These are phyloP conservation scores for Ormyrus rosae DNA, from an alignment of 2,888 invertebrate genomes.

Conservation along the genomic window DNA sequence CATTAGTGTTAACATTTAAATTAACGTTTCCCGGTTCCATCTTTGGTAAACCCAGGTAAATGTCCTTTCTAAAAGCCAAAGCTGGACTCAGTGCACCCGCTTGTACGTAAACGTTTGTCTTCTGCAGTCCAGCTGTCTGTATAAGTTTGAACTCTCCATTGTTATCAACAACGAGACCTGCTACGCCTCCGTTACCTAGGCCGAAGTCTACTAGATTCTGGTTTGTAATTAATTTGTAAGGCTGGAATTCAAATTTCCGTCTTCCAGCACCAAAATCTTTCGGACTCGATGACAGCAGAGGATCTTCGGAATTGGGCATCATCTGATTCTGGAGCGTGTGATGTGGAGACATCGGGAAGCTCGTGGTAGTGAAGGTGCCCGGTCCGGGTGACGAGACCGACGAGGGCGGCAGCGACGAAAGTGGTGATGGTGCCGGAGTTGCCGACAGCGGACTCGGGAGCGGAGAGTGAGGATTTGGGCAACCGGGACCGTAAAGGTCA, in stretches of 20 bases:
- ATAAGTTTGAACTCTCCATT: slow-evolving; percentile 81
- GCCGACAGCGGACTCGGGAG: slow-evolving; percentile 82
- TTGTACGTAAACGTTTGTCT: slow-evolving; percentile 73
- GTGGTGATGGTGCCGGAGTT: slow-evolving; percentile 79
- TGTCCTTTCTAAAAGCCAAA: slow-evolving; percentile 71
- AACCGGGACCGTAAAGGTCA: slow-evolving; percentile 74
- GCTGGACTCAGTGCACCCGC: slow-evolving; percentile 70
- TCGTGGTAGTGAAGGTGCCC: slow-evolving; percentile 69
- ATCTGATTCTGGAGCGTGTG: slow-evolving; percentile 85
- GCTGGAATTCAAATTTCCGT: slow-evolving; percentile 79
- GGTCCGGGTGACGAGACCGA: slow-evolving; percentile 73
- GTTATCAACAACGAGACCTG: slow-evolving; percentile 80
- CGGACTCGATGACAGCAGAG: slow-evolving; percentile 88
- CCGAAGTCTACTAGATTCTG: slow-evolving; percentile 78
- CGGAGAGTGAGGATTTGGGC: slow-evolving; percentile 69
- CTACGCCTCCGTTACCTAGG: slow-evolving; percentile 78
- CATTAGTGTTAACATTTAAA: slow-evolving; percentile 13
- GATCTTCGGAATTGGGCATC: slow-evolving; percentile 93
- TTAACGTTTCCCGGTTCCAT: slow-evolving; percentile 63
- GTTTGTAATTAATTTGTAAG: slow-evolving; percentile 78
- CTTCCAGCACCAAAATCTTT: slow-evolving; percentile 82
- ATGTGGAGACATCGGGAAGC: slow-evolving; percentile 74
- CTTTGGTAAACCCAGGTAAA: slow-evolving; percentile 68
- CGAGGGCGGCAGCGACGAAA: slow-evolving; percentile 73
- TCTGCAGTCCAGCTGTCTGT: slow-evolving; percentile 77